Conservation (phyloP, 2,888 invertebrate species). For the Phaonia tiefii region DNA sequence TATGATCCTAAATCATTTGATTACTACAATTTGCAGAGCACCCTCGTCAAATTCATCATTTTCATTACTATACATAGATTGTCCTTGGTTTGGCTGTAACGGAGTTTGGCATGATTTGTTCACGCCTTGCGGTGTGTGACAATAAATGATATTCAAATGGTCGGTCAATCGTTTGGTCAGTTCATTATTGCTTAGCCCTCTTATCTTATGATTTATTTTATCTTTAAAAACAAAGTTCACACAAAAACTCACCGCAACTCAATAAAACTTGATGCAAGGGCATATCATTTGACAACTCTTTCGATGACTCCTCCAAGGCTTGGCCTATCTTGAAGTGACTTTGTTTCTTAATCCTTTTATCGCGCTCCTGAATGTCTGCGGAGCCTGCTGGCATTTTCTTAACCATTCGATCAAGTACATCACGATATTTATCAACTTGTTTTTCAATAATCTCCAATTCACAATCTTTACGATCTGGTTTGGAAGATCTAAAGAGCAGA, state of each 20-base stretch:
- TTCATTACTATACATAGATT: too few species aligned
- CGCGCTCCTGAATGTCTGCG: constrained; percentile 82
- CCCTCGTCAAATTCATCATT: too few species aligned
- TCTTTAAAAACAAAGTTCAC: not conserved
- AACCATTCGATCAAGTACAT: constrained; percentile 80
- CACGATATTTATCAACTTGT: constrained; percentile 79
- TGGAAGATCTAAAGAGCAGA: constrained; percentile 66
- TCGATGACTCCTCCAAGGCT: constrained; percentile 87
- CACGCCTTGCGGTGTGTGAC: too few species aligned
- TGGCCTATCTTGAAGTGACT: constrained; percentile 91
- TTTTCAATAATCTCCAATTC: constrained; percentile 78
- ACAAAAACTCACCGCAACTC: constrained; percentile 76
- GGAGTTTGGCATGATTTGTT: too few species aligned
- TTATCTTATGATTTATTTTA: not conserved
- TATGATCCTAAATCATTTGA: too few species aligned
- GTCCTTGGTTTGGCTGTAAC: too few species aligned
- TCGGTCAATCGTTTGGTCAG: too few species aligned
- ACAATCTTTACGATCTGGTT: constrained; percentile 76
- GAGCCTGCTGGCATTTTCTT: constrained; percentile 77
- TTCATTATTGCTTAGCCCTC: too few species aligned
- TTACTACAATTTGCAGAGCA: too few species aligned
- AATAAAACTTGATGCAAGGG: constrained; percentile 77
- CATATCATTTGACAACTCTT: constrained; percentile 84
- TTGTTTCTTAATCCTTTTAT: constrained; percentile 91
- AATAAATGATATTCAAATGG: too few species aligned